A percentile compares a stretch with the other conserved stretches of the same genome.
Conservation (phyloP, 1,140 invertebrate genomes). For the Brachionus manjavacas region DNA sequence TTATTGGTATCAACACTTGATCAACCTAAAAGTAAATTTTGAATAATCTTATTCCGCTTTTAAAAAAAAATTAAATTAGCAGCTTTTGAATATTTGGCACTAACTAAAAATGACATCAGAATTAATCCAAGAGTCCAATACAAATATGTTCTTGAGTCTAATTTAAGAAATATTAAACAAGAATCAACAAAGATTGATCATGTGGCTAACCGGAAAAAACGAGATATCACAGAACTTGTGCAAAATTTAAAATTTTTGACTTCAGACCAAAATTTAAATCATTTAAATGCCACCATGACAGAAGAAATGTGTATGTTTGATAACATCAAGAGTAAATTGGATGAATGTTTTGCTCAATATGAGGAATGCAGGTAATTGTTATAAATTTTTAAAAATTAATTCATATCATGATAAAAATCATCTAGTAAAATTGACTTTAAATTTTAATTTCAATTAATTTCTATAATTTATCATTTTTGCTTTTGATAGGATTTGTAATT, state of each 20-base stretch:
- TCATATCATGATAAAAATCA: too few relatives aligned
- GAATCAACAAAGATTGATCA: background rate
- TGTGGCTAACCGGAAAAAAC: background rate
- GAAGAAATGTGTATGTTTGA: background rate
- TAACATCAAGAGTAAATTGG: slow-evolving; percentile 6
- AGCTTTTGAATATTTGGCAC: slow-evolving; percentile 1
- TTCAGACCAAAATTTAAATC: background rate
- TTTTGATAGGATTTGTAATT: too few relatives aligned
- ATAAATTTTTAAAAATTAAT: too few relatives aligned
- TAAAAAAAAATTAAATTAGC: background rate
- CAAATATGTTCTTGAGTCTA: slow-evolving; percentile 1
- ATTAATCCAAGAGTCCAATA: background rate
- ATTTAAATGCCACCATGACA: background rate
- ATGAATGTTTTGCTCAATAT: slow-evolving; percentile 10
- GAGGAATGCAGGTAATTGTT: slow-evolving; percentile 2
- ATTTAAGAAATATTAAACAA: background rate
- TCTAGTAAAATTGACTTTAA: too few relatives aligned
- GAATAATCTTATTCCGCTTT: background rate
- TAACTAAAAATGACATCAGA: background rate
- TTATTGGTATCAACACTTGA: background rate
- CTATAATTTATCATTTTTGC: too few relatives aligned
- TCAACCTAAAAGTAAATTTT: background rate
- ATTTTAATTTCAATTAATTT: too few relatives aligned
- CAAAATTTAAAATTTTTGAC: background rate
- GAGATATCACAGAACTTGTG: background rate